A percentile compares a stretch with the other conserved stretches of the same genome.
These are phyloP conservation scores for Ophioninae sp. DNA, from an alignment of 2,888 invertebrate genomes.

Conservation along the genomic window DNA sequence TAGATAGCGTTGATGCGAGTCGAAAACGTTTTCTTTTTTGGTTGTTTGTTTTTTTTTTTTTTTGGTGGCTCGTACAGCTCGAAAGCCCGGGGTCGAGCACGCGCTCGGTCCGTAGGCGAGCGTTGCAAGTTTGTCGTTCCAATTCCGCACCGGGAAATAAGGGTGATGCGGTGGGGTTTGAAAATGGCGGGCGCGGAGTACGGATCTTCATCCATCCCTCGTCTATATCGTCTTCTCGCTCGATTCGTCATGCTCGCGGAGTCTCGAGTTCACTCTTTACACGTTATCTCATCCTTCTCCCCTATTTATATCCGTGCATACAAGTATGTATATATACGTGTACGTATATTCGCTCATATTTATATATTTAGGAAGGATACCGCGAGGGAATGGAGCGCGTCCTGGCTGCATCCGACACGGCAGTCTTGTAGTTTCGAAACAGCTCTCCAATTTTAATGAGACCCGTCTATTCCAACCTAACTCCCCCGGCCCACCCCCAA, in stretches of 20 bases:
- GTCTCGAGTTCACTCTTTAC: constrained; percentile 45
- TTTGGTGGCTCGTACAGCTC: neutral
- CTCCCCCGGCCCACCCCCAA: neutral
- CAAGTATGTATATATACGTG: neutral
- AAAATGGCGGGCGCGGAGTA: constrained; percentile 22
- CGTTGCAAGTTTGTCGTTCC: constrained; percentile 42
- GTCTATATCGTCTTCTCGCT: constrained; percentile 48
- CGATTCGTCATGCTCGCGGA: constrained; percentile 55
- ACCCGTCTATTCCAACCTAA: constrained; percentile 75
- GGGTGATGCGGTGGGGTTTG: constrained; percentile 17
- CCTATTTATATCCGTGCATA: constrained; percentile 20
- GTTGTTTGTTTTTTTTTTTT: neutral
- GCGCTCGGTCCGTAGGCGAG: constrained; percentile 24
- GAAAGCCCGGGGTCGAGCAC: constrained; percentile 23
- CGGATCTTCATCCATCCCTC: constrained; percentile 26
- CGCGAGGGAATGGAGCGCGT: constrained; percentile 53
- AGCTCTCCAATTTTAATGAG: constrained; percentile 81
- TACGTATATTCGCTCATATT: neutral
- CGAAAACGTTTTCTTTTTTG: constrained; percentile 31
- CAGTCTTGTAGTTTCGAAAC: constrained; percentile 79
- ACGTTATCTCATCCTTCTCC: constrained; percentile 36
- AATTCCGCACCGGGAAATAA: constrained; percentile 30
- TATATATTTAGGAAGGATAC: constrained; percentile 37
- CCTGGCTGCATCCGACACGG: constrained; percentile 77
- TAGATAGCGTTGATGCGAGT: constrained; percentile 31